phyloP scores from a whole-genome alignment of 1,140 invertebrate genomes.

The Batillaria attramentaria region DNA sequence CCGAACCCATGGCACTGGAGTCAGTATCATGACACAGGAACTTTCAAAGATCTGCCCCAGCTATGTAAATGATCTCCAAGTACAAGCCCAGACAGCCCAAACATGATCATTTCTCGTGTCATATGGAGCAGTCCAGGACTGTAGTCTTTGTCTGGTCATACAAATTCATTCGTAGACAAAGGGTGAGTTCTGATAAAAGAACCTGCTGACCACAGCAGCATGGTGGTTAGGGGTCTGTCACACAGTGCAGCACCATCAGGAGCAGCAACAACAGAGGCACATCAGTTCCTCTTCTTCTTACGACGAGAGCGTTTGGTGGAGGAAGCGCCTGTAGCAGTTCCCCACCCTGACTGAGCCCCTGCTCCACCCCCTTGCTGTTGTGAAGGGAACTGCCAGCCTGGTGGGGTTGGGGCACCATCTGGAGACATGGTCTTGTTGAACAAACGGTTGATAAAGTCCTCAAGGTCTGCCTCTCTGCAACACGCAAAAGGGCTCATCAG shows the following conservation, averaged over 20 bases:
- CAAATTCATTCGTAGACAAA: no score
- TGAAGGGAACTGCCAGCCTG: conserved; percentile 38
- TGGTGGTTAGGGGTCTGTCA: no score
- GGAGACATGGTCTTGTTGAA: conserved; percentile 69
- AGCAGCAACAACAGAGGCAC: not conserved
- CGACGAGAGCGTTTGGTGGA: conserved; percentile 85
- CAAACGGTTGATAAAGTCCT: conserved; percentile 78
- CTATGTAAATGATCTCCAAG: no score
- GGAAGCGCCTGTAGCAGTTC: conserved; percentile 81
- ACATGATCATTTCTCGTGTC: no score
- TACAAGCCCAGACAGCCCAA: no score
- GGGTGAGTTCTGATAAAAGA: no score
- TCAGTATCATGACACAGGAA: no score
- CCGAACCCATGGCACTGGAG: no score
- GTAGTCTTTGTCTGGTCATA: no score
- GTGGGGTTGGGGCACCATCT: conserved; percentile 44
- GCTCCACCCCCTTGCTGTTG: conserved; percentile 80
- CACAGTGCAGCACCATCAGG: not conserved
- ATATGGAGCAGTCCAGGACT: no score
- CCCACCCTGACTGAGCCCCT: conserved; percentile 79
- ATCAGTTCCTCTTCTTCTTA: conserved; percentile 58
- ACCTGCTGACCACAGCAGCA: no score
- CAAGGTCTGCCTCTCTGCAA: conserved; percentile 77
- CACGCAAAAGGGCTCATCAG: conserved; percentile 15
- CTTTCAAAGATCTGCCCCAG: no score